Evolutionary conservation across 1,140 invertebrate genomes (phyloP).

Genomic region (Pseudomyrmex gracilis): DNA sequence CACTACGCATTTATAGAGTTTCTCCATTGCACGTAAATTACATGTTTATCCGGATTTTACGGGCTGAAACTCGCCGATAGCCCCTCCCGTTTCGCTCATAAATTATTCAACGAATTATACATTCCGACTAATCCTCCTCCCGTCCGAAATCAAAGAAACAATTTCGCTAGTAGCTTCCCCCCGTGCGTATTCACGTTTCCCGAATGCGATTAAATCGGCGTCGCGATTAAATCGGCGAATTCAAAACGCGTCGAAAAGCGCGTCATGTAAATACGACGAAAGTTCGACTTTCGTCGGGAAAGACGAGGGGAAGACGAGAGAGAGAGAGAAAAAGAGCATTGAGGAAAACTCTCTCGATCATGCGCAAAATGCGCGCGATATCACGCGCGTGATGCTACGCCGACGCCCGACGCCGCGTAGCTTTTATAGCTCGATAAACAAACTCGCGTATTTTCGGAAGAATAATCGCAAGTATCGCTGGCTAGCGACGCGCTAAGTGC

Average conservation of each 20-base stretch:
- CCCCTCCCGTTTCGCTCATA: too few relatives aligned
- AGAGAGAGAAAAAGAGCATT: not conserved
- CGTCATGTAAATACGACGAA: not conserved
- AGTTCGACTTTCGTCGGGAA: too few relatives aligned
- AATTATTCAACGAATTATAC: conserved; percentile 4
- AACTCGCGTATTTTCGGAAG: conserved; percentile 45
- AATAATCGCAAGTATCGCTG: not conserved
- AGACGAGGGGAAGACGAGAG: too few relatives aligned
- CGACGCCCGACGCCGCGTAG: too few relatives aligned
- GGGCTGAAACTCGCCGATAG: not conserved
- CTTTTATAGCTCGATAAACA: conserved; percentile 52
- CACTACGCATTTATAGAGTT: not conserved
- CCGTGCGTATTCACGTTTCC: too few relatives aligned
- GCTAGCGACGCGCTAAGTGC: conserved; percentile 13
- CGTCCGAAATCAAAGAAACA: conserved; percentile 11
- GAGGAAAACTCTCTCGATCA: conserved; percentile 27
- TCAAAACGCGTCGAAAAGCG: not conserved
- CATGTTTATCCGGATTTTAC: conserved; percentile 9
- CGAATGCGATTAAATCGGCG: too few relatives aligned
- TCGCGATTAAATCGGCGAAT: not conserved
- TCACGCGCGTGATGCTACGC: conserved; percentile 37
- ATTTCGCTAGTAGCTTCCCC: not conserved
- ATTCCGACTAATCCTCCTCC: not conserved
- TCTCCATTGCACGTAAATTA: not conserved
- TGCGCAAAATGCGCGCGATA: conserved; percentile 21